Base-by-base conservation (phyloP, 2,888 invertebrate genomes). In the Luffia ferchaultella region DNA sequence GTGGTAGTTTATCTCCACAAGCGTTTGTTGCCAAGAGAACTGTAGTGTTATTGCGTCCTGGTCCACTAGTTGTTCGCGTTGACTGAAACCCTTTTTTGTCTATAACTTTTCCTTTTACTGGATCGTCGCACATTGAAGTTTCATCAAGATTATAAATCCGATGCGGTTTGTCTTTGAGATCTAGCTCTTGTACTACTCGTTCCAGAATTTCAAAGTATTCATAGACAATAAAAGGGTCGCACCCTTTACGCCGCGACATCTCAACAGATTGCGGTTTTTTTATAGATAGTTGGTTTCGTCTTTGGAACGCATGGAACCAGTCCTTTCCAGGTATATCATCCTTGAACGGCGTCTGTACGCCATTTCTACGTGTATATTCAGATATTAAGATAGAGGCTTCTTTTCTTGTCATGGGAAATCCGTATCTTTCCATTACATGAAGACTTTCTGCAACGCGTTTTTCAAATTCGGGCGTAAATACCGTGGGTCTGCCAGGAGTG, bases 261-360 rank as follows among this genome's bases (percentile, higher is more conserved):
- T 65, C 61, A 12, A 63, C 56, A 46, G 47, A 54, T 57, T 63
- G 57, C 5, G 62, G 60, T 51, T 55, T 60, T 56, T 65, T 65
- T 2, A 61, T 46, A 41, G 58, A 57, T 20, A 65, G 43, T 17
- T 54, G 51, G 46, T 60, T 52, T 40, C 55, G 48, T 56, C 42
- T 3, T 12, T 30, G 30, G 30, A 30, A 30, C 3, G 5, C 30
- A 30, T 12, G 30, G 12, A 30, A 30, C 30, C 30, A 30, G 12
- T 30, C 30, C 12, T 30, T 30, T 7, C 30, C 12, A 3, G 30
- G 30, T 7, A 30, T 12, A 30, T 12, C 30, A 12, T 30, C 12
- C 12, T 12, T 30, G 30, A 30, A 30, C 3, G 12, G 5, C 3
- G 30, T 30, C 12, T 3, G 3, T 3, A 30, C 12, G 12, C 12